These are phyloP conservation scores for Peromyscus eremicus DNA, from an alignment of 2,797 vertebrate genomes.

Conservation along the genomic window DNA sequence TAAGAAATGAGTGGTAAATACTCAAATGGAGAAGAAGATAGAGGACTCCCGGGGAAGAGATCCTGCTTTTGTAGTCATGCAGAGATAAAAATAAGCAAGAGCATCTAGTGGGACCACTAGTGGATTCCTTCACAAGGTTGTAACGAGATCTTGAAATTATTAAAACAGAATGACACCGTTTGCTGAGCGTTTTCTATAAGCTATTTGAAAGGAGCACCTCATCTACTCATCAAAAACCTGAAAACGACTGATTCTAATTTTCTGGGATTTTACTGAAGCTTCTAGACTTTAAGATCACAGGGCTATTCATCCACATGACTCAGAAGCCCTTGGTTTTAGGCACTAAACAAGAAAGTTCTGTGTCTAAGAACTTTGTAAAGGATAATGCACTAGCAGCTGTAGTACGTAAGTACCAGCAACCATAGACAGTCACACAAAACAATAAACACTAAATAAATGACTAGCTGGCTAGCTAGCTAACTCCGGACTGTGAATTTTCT, in stretches of 20 bases:
- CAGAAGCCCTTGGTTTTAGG: neutral
- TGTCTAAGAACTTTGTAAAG: conserved; percentile 20
- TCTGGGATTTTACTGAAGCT: neutral
- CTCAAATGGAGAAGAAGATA: neutral
- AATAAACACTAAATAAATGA: neutral
- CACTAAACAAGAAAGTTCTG: neutral
- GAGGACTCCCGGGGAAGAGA: neutral
- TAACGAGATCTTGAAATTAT: conserved; percentile 42
- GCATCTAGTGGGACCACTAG: neutral
- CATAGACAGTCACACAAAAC: neutral
- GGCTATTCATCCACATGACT: neutral
- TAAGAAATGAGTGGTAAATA: neutral
- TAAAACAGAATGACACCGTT: conserved; percentile 28
- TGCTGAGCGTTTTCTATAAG: conserved; percentile 21
- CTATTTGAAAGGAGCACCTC: conserved; percentile 35
- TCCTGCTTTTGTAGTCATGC: neutral
- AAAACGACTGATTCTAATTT: conserved; percentile 30
- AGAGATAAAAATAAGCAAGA: conserved; percentile 7
- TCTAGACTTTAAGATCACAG: conserved; percentile 20
- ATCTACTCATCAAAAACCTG: neutral
- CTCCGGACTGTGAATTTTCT: neutral
- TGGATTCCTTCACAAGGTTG: neutral
- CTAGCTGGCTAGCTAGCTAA: neutral
- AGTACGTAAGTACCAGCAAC: neutral
- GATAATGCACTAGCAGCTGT: neutral